Percentiles rank a stretch among this genome's conserved stretches.
Conservation (phyloP, 2,797 vertebrate species). For the Epinephelus malabaricus region DNA sequence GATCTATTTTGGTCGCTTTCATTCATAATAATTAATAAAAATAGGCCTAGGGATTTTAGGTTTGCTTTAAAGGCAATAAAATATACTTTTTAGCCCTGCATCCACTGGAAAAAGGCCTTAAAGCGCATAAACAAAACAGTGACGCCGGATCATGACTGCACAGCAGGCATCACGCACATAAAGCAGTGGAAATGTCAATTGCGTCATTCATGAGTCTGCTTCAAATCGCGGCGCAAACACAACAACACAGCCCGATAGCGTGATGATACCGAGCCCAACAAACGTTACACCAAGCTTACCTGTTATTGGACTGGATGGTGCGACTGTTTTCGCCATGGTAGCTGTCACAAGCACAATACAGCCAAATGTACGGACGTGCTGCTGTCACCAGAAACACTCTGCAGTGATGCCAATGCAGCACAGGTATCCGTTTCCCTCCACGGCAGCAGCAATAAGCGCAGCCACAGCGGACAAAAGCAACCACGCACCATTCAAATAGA, state of each 20-base stretch:
- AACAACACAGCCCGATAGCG: conserved; percentile 2
- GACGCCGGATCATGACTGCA: conserved; percentile 25
- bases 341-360: conserved; percentile 25
- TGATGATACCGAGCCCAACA: neutral
- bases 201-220: conserved; percentile 70
- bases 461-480: conserved; percentile 15
- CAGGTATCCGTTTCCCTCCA: conserved; percentile 44
- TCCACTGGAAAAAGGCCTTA: neutral
- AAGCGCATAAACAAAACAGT: conserved; percentile 19
- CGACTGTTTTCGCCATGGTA: conserved; percentile 79
- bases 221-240: conserved; percentile 40
- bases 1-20: neutral
- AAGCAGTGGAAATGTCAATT: conserved; percentile 61
- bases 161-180: conserved; percentile 38
- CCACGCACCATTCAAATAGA: conserved; percentile 30
- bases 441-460: conserved; percentile 27
- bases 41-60: neutral
- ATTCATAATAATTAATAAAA: neutral
- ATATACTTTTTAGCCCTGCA: neutral
- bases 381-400: conserved; percentile 43
- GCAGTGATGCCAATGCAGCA: conserved; percentile 58
- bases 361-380: conserved; percentile 19
- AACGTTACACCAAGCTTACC: conserved; percentile 62
- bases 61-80: neutral
- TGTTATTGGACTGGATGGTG: conserved; percentile 64